These are phyloP conservation scores for Rhagoletis pomonella DNA, from an alignment of 1,140 invertebrate genomes.

Conservation along the genomic window DNA sequence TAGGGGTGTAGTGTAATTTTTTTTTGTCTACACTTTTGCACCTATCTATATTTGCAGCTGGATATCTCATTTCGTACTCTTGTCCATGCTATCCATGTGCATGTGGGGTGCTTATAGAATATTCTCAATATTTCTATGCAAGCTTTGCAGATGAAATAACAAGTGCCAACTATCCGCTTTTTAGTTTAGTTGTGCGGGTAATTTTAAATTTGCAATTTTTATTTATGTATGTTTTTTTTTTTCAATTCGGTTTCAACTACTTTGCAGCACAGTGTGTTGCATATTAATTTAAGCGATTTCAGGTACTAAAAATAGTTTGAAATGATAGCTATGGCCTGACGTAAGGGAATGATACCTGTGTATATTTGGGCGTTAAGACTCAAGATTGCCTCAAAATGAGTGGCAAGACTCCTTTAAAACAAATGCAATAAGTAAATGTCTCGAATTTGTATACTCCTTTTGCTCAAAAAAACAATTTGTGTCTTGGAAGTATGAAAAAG, in stretches of 20 bases:
- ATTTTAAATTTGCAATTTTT: background rate
- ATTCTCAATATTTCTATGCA: too few relatives aligned
- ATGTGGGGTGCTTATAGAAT: background rate
- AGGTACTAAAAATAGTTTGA: constrained; percentile 5
- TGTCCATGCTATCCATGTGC: background rate
- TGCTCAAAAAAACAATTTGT: too few relatives aligned
- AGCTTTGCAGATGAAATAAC: background rate
- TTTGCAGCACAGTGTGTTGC: background rate
- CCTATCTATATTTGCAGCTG: background rate
- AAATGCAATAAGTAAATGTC: too few relatives aligned
- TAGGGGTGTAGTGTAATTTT: background rate
- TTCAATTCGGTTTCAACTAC: background rate
- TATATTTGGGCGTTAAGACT: too few relatives aligned
- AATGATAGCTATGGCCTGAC: too few relatives aligned
- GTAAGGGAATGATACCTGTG: too few relatives aligned
- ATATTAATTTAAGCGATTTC: background rate
- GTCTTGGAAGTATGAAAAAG: too few relatives aligned
- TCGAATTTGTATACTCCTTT: too few relatives aligned
- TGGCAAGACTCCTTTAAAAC: too few relatives aligned
- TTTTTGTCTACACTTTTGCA: constrained; percentile 13
- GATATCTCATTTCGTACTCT: constrained; percentile 18
- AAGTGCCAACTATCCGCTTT: background rate
- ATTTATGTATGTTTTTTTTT: constrained; percentile 2
- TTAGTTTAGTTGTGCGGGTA: background rate
- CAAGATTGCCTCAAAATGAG: too few relatives aligned